Base-by-base conservation (phyloP, 1,140 invertebrate species). In the Zaprionus ghesquierei region DNA sequence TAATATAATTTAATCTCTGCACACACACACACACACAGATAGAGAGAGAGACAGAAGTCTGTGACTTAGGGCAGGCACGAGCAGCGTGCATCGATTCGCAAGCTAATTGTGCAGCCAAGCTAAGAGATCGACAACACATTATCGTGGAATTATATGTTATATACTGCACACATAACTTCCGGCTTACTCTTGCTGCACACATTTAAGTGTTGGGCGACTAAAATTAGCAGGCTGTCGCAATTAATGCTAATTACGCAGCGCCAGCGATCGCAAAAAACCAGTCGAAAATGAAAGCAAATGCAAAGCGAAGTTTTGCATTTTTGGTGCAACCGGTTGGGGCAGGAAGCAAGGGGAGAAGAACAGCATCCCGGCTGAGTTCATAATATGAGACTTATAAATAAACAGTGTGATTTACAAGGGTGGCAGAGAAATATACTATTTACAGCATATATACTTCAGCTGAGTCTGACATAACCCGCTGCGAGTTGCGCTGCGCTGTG, bases 401-500 rank as follows among this genome's bases (percentile, higher is more conserved):
- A 41, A 18, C 41, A 41, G 50, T 41, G 41, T 69, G 55, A 74
- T 61, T 69, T 74, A 55, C 38, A 38, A 35, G 35, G 54, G 44
- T 44, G n/a, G 20, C 18, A 12, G n/a, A 35, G 27, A n/a, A 2
- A 10, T 25, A n/a, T 15, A 70, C 13, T 15, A 54, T 50, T 54
- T 63, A 44, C 23, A 54, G n/a, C 44, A 29, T 50, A 23, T 44
- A 10, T 27, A 22, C 44, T 9, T n/a, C 50, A 15, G 5, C n/a
- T 38, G 50, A 61, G 38, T 44, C 69, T 74, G 71, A 74, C 71
- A 74, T 74, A 74, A 74, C 64, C 23, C 56, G n/a, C 53, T 63
- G 53, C 20, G 12, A 3, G n/a, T 55, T 74, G 71, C 69, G 58
- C 71, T n/a, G 12, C 3, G n/a, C 62, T 74, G 71, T 74, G 58